Conservation (phyloP, 2,113 vertebrate species). For the Oncorhynchus kisutch region DNA sequence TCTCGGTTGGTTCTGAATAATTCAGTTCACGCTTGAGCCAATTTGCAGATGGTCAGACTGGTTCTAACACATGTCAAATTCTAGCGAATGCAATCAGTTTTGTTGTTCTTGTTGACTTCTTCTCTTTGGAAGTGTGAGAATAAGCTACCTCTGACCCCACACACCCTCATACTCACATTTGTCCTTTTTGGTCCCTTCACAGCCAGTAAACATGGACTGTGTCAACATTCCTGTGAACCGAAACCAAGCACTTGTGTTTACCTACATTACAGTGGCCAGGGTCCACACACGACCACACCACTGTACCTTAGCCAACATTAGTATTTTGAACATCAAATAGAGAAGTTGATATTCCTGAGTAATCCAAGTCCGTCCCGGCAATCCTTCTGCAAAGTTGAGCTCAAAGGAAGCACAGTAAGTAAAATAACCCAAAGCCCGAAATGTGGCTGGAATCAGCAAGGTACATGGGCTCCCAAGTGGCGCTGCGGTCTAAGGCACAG, state of each 20-base stretch:
- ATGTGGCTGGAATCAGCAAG: too few species aligned
- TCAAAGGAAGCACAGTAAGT: too few species aligned
- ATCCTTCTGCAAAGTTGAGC: too few species aligned
- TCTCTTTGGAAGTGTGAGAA: conserved; percentile 9
- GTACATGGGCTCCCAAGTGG: too few species aligned
- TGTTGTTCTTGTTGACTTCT: conserved; percentile 14
- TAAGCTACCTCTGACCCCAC: neutral
- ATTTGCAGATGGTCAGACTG: conserved; percentile 17
- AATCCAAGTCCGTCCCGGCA: too few species aligned
- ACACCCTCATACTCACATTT: neutral
- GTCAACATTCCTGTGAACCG: conserved; percentile 45
- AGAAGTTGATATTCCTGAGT: too few species aligned
- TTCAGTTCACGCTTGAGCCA: neutral
- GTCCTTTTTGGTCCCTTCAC: neutral
- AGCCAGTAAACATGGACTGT: conserved; percentile 23
- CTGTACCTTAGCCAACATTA: neutral
- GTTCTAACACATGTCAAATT: conserved; percentile 2
- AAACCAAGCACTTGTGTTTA: conserved; percentile 40
- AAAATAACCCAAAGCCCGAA: too few species aligned
- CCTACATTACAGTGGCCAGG: conserved; percentile 7
- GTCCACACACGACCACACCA: conserved; percentile 16
- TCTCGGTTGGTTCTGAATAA: conserved; percentile 13
- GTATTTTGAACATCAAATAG: too few species aligned
- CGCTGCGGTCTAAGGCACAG: too few species aligned
- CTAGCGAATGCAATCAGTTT: conserved; percentile 22